Percentiles rank a stretch among this genome's conserved stretches.
phyloP scores from a whole-genome alignment of 2,888 invertebrate genomes.

The Tineola bisselliella region DNA sequence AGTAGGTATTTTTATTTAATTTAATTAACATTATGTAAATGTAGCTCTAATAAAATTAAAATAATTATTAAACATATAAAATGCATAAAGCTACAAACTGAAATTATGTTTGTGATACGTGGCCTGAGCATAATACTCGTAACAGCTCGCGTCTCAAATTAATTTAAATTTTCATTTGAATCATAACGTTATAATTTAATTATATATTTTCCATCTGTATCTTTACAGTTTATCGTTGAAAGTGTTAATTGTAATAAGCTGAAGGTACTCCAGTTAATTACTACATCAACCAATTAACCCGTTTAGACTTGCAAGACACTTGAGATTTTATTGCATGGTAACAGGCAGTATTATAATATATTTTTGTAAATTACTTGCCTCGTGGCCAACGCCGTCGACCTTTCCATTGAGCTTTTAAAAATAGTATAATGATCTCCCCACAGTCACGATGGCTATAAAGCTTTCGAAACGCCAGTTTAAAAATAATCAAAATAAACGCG shows the following conservation, averaged over 20 bases:
- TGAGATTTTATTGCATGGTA: background rate
- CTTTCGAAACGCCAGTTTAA: too few relatives aligned
- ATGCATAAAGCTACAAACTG: too few relatives aligned
- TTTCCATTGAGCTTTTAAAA: too few relatives aligned
- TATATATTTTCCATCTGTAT: slow-evolving; percentile 3
- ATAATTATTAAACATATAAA: too few relatives aligned
- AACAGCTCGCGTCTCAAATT: background rate
- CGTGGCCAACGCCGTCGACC: too few relatives aligned
- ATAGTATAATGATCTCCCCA: too few relatives aligned
- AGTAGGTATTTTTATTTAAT: too few relatives aligned
- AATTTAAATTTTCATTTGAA: background rate
- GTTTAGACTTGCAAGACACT: background rate
- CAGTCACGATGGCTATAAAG: too few relatives aligned
- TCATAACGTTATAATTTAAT: slow-evolving; percentile 7
- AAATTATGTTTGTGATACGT: background rate
- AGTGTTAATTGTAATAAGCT: background rate
- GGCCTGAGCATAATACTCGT: background rate
- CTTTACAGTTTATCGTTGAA: background rate
- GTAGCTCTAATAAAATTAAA: too few relatives aligned
- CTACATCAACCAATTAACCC: slow-evolving; percentile 1
- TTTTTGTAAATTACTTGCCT: too few relatives aligned
- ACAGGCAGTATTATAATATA: background rate
- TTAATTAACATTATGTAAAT: too few relatives aligned
- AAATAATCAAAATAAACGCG: too few relatives aligned
- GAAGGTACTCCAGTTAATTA: background rate